These are phyloP conservation scores for Paramuricea clavata DNA, from an alignment of 92 coral and sea anemone genomes.

Conservation along the genomic window DNA sequence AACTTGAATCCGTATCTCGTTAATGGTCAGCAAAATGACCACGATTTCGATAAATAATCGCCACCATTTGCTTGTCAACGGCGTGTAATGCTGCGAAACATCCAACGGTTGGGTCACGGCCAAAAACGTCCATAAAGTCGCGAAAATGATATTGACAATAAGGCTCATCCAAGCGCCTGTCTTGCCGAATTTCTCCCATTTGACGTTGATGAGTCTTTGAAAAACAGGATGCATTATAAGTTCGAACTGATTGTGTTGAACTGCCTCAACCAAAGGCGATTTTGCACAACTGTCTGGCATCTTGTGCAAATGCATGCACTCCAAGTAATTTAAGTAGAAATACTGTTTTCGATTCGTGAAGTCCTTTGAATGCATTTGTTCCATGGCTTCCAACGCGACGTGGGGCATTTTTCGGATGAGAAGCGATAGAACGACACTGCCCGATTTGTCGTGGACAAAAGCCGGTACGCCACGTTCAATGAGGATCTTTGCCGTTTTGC, in stretches of 20 bases:
- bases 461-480: constrained; percentile 42
- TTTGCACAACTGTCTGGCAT: constrained; percentile 93
- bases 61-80: constrained; percentile 86
- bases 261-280: constrained; percentile 88
- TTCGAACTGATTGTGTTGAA: constrained; percentile 93
- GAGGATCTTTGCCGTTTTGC: constrained; percentile 28
- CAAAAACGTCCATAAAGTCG: constrained; percentile 87
- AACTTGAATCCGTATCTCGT: constrained; percentile 82
- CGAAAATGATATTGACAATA: constrained; percentile 78
- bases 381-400: constrained; percentile 74
- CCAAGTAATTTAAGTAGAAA: constrained; percentile 87
- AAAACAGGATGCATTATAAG: constrained; percentile 97
- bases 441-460: constrained; percentile 37
- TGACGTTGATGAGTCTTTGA: constrained; percentile 90
- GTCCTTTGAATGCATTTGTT: constrained; percentile 91
- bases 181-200: constrained; percentile 92
- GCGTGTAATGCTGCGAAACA: constrained; percentile 72
- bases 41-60: constrained; percentile 68
- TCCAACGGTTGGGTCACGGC: constrained; percentile 79
- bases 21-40: constrained; percentile 80
- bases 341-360: constrained; percentile 93
- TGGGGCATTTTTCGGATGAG: constrained; percentile 42
- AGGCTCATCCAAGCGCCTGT: constrained; percentile 91
- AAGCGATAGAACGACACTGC: constrained; percentile 4
- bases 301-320: constrained; percentile 85